Percentiles rank a stretch among this genome's conserved stretches.
Evolutionary conservation across 2,888 invertebrate species (phyloP).

Genomic region (Dynastes maya): DNA sequence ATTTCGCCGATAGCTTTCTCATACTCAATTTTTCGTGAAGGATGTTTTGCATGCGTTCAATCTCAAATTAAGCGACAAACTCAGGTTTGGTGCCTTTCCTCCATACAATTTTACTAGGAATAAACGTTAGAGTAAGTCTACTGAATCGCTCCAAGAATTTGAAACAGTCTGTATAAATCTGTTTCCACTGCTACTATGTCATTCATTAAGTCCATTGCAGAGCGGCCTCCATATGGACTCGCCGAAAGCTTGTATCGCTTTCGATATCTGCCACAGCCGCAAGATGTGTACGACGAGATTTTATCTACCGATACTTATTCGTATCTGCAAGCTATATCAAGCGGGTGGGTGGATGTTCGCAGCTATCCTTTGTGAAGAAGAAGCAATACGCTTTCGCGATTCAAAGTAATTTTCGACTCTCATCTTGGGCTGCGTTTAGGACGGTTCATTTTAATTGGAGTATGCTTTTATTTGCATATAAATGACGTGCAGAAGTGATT

Average conservation of each 20-base stretch:
- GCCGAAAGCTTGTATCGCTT: conserved; percentile 33
- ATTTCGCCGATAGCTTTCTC: too few relatives aligned
- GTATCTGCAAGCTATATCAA: conserved; percentile 11
- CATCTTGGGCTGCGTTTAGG: background rate
- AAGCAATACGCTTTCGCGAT: background rate
- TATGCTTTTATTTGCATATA: conserved; percentile 19
- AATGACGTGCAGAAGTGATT: background rate
- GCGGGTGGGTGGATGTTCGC: conserved; percentile 12
- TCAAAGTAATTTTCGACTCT: background rate
- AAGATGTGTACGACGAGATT: conserved; percentile 27
- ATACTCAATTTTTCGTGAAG: too few relatives aligned
- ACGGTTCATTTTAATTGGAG: conserved; percentile 3
- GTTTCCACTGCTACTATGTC: conserved; percentile 15
- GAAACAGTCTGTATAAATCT: conserved; percentile 9
- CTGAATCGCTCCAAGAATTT: too few relatives aligned
- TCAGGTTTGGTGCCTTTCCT: too few relatives aligned
- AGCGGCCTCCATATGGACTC: conserved; percentile 10
- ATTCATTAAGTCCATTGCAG: conserved; percentile 30
- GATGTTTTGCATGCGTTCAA: too few relatives aligned
- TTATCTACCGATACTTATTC: conserved; percentile 16
- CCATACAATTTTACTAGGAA: too few relatives aligned
- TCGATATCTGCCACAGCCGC: conserved; percentile 36
- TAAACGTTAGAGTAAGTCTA: too few relatives aligned
- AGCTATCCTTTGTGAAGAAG: background rate
- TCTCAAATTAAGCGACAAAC: too few relatives aligned